Evolutionary conservation across 2,888 invertebrate species (phyloP).

Genomic region (Dendrolimus houi): DNA sequence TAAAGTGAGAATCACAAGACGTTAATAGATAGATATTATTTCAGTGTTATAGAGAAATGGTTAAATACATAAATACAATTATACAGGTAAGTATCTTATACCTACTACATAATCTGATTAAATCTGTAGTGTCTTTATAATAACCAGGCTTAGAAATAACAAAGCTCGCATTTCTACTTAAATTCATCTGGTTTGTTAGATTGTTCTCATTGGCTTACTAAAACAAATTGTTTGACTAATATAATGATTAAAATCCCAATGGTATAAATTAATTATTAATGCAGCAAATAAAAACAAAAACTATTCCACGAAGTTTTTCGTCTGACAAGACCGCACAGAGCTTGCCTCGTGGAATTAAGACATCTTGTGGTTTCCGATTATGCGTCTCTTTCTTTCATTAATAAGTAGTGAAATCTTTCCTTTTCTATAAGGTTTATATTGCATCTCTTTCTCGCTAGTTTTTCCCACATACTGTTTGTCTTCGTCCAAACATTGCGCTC

Average conservation of each 20-base stretch:
- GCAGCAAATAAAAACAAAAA: conserved; percentile 37
- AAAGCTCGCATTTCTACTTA: too few species aligned
- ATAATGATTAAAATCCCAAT: too few species aligned
- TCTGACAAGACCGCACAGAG: conserved; percentile 69
- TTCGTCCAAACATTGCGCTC: conserved; percentile 70
- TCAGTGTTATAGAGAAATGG: too few species aligned
- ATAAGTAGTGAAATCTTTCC: conserved; percentile 46
- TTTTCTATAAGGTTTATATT: conserved; percentile 55
- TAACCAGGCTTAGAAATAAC: too few species aligned
- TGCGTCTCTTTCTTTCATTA: conserved; percentile 53
- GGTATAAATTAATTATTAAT: too few species aligned
- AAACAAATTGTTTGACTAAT: neutral
- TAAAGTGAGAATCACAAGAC: too few species aligned
- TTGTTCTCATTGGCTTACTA: too few species aligned
- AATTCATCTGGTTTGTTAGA: too few species aligned
- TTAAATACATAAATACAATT: too few species aligned
- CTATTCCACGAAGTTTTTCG: conserved; percentile 62
- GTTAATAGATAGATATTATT: too few species aligned
- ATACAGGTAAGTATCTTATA: too few species aligned
- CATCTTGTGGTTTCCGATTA: conserved; percentile 76
- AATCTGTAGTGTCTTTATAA: neutral
- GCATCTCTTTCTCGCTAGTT: conserved; percentile 56
- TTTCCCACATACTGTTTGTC: conserved; percentile 65
- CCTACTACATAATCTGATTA: neutral
- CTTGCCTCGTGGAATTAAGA: conserved; percentile 73